phyloP scores from a whole-genome alignment of 2,888 invertebrate species.

The Lasius fuliginosus region DNA sequence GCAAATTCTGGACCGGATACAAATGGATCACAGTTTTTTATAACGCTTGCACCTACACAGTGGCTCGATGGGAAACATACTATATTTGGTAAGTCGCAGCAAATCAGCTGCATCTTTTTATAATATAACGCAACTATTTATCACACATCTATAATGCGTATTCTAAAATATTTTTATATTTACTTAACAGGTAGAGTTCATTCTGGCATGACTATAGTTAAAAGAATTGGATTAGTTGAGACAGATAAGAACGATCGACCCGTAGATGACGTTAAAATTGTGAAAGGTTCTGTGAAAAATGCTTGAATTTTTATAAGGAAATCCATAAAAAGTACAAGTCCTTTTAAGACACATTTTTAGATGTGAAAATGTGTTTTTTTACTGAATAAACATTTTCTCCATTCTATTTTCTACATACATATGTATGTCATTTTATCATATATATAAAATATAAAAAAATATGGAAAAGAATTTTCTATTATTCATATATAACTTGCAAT shows the following conservation, averaged over 20 bases:
- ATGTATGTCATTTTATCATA: neutral
- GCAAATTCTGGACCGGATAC: constrained; percentile 99
- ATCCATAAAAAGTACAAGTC: neutral
- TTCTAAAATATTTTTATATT: neutral
- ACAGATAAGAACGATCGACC: constrained; percentile 97
- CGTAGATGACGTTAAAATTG: constrained; percentile 94
- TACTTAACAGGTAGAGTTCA: constrained; percentile 89
- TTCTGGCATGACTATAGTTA: constrained; percentile 96
- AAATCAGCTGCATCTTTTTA: neutral
- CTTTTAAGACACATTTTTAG: neutral
- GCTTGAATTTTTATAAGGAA: constrained; percentile 70
- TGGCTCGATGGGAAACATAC: constrained; percentile 99
- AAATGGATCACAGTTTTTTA: constrained; percentile 99
- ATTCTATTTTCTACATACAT: neutral
- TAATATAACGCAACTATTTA: neutral
- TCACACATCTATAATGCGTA: neutral
- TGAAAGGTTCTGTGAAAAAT: constrained; percentile 88
- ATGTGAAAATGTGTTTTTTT: neutral
- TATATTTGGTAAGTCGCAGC: constrained; percentile 92
- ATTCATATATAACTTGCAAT: constrained; percentile 11
- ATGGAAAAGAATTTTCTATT: neutral
- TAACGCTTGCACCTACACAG: constrained; percentile 98
- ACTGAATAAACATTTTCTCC: neutral
- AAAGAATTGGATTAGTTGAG: constrained; percentile 97
- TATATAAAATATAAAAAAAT: neutral